phyloP scores from a whole-genome alignment of 2,888 invertebrate genomes.

The Sinohyriopsis cumingii region DNA sequence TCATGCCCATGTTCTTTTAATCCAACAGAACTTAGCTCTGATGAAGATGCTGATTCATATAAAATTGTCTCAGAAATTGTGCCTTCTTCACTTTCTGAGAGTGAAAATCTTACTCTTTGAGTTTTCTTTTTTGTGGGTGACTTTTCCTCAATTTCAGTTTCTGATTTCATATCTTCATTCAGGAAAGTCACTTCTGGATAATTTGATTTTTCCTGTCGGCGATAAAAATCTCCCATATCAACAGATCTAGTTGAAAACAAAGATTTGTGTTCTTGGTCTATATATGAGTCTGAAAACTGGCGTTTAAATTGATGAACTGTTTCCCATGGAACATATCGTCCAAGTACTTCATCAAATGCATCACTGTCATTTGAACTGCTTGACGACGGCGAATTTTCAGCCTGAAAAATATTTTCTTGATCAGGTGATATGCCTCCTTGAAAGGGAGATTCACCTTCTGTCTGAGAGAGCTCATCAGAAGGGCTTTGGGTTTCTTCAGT shows the following conservation, averaged over 20 bases:
- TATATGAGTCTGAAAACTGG: constrained; percentile 61
- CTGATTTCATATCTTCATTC: constrained; percentile 11
- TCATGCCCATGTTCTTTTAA: constrained; percentile 15
- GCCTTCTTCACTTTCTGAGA: constrained; percentile 27
- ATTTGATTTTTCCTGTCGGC: constrained; percentile 35
- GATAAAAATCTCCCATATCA: constrained; percentile 61
- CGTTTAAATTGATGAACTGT: constrained; percentile 59
- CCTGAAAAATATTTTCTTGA: neutral
- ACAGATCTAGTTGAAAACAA: constrained; percentile 47
- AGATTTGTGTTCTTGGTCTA: constrained; percentile 49
- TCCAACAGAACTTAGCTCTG: constrained; percentile 6
- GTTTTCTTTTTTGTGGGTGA: constrained; percentile 36
- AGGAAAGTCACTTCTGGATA: constrained; percentile 24
- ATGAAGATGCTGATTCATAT: too few relatives aligned
- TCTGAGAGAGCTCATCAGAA: constrained; percentile 4
- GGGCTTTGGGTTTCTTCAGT: neutral
- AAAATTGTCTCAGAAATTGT: neutral
- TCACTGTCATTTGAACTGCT: constrained; percentile 51
- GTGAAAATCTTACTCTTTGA: constrained; percentile 34
- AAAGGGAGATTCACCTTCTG: neutral
- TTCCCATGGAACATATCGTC: constrained; percentile 60
- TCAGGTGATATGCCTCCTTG: constrained; percentile 34
- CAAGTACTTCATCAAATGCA: constrained; percentile 64
- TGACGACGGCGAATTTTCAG: constrained; percentile 20
- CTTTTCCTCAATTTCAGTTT: constrained; percentile 22